These are phyloP conservation scores for Hormaphis cornu DNA, from an alignment of 1,140 invertebrate genomes.

Conservation along the genomic window DNA sequence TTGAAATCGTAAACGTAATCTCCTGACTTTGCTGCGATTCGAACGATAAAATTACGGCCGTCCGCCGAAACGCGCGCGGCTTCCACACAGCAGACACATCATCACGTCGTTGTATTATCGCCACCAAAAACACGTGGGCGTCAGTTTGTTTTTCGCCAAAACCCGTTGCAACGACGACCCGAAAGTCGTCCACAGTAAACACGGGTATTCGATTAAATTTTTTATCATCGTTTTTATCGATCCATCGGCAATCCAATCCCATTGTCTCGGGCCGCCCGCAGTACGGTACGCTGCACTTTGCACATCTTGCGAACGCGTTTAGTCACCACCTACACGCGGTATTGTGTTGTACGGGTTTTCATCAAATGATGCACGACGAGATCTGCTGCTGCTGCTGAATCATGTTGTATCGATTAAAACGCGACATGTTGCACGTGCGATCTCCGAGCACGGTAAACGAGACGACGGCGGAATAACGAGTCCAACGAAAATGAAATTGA, in stretches of 20 bases:
- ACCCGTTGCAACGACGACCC: background rate
- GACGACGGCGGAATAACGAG: background rate
- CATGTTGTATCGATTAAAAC: conserved; percentile 16
- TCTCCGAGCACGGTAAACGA: background rate
- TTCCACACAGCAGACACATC: too few relatives aligned
- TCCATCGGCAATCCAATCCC: background rate
- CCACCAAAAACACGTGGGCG: too few relatives aligned
- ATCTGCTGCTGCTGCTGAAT: conserved; percentile 21
- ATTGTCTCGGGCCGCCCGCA: background rate
- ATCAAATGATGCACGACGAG: background rate
- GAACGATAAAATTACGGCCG: too few relatives aligned
- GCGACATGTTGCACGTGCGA: background rate
- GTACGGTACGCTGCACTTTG: background rate
- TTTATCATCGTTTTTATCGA: background rate
- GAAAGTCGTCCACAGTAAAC: background rate
- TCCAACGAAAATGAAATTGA: background rate
- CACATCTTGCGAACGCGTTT: conserved; percentile 19
- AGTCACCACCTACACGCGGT: too few relatives aligned
- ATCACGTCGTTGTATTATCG: too few relatives aligned
- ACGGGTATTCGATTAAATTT: background rate
- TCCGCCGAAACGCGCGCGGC: too few relatives aligned
- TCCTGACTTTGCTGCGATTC: too few relatives aligned
- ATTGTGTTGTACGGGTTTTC: too few relatives aligned
- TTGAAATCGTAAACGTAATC: too few relatives aligned
- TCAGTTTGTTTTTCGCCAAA: conserved; percentile 6